Evolutionary conservation across 2,797 vertebrate species (phyloP).

Genomic region (Eleutherodactylus coqui): DNA sequence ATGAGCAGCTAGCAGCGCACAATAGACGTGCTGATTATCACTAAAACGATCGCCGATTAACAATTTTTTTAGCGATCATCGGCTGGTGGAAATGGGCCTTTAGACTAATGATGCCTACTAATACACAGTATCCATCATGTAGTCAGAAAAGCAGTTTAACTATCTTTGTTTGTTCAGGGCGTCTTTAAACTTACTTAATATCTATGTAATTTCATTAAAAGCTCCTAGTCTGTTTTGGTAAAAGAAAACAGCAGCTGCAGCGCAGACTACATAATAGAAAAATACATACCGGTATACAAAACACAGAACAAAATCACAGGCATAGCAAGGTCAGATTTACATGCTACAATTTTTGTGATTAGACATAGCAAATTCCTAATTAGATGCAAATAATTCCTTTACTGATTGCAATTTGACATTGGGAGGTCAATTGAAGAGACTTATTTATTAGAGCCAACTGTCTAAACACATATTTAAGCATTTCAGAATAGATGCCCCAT

Average conservation of each 20-base stretch:
- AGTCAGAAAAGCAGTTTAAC: too few species aligned
- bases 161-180: too few species aligned
- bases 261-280: background rate
- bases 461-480: background rate
- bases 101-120: too few species aligned
- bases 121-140: too few species aligned
- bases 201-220: background rate
- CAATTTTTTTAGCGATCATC: too few species aligned
- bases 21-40: too few species aligned
- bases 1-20: too few species aligned
- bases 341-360: background rate
- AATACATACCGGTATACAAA: too few species aligned
- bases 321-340: background rate
- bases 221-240: background rate
- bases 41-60: too few species aligned
- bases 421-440: background rate
- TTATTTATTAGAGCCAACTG: background rate
- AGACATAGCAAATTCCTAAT: background rate
- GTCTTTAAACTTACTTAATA: too few species aligned
- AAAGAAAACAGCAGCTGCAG: background rate
- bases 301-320: background rate
- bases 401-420: background rate
- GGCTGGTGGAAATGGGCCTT: too few species aligned
- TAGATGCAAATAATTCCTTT: background rate
- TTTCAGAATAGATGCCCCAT: background rate